Base-by-base conservation (phyloP, 37 sponge, comb jelly and placozoan genomes). In the Ianthella basta region DNA sequence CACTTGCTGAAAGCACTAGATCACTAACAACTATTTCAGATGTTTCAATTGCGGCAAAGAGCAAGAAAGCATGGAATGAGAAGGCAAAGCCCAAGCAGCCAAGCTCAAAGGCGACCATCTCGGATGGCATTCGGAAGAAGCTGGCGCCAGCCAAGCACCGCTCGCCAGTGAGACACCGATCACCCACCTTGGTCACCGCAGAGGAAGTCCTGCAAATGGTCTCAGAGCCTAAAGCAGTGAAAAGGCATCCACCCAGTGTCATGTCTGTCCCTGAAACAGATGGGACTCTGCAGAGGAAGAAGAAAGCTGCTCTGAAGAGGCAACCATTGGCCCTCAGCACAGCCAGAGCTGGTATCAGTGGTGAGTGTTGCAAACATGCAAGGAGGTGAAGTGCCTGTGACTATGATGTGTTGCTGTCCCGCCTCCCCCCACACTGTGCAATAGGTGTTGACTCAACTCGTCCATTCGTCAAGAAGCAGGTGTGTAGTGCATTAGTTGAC, bases 91-190 rank as follows among this genome's bases (percentile, higher is more conserved):
- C 64, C 64, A 61, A 27, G 24, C 12, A 10, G 50, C 50, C 50
- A 10, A 10, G 4, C 64, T 61, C 64, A 4, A 66, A 81, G 59
- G n/a, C 72, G 8, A 80, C 60, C 18, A 36, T 69, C 3, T 87
- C 87, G 0, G 65, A 81, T 20, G 81, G 59, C 0, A 69, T 73
- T 69, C 68, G 55, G 29, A 66, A 54, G 75, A 75, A 27, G 36
- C 55, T 63, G 25, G 36, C 54, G 33, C 57, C 59, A 0, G 80
- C 59, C 8, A 67, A 72, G 67, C 50, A 44, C 50, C 50, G 50
- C 8, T 8, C 8, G 50, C 50, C 50, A 8, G 50, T 8, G n/a
- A n/a, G n/a, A 10, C 50, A 44, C 50, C 50, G 8, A 3, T 44
- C 50, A 44, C 8, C 50, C 4, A n/a, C 24, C 64, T 6, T 10